Evolutionary conservation across 2,113 vertebrate species (phyloP), one percentile per base, ranked within the genome.

Genomic region (Misgurnus anguillicaudatus): DNA sequence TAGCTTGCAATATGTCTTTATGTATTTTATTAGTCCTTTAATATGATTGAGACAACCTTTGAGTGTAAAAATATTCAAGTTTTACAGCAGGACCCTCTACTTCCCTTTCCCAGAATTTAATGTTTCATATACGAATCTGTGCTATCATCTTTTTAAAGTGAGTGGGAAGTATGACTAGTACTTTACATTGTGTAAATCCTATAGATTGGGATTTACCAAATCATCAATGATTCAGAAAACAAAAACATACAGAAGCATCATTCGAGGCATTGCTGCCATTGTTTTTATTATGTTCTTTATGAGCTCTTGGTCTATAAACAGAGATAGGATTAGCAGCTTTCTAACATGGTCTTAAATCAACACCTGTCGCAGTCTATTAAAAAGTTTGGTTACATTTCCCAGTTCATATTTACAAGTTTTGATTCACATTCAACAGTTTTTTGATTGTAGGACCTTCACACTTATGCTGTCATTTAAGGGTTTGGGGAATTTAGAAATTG

Each of bases 321-420:
- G 86, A 78, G 77, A 84, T 87, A 80, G 88, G 90, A 90, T 92
- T 91, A 91, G 9, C 84, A 86, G 36, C 83, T 87, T 87, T 81
- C 78, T 81, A 80, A 81, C 76, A 53, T 80, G 58, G 83, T 85
- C 83, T 79, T 78, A 79, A 86, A 87, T 36, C 85, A 84, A 55
- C 91, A 92, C 82, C 91, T 93, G 90, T 86, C 88, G 85, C 87
- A 85, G 88, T 87, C 87, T 84, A 53, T 79, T 82, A 78, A 53
- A 79, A 65, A 80, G 73, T 47, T 21, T 38, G 24, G 19, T 71
- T 62, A 38, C 47, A 51, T 14, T 72, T 55, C 58, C 38, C 38
- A 16, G 65, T 2, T 45, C 57, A 70, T 75, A 62, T 42, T 36
- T 6, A 42, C 24, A 10, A 16, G 17, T 4, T 47, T 19, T 62